Evolutionary conservation across 2,888 invertebrate genomes (phyloP), one percentile per base, ranked within the genome.

Genomic region (Troides helena): DNA sequence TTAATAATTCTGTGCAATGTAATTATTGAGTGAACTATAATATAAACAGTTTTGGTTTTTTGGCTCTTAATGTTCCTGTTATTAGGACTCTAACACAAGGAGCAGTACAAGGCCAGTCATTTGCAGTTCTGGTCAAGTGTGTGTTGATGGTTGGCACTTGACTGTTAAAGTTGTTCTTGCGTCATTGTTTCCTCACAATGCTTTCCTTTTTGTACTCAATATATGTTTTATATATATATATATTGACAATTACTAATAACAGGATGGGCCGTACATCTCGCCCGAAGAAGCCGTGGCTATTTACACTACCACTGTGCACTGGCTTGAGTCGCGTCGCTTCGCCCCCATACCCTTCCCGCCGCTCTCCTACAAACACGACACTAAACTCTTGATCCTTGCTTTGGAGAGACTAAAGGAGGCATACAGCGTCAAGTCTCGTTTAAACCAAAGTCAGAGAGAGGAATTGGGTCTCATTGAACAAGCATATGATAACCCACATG

Each of bases 261-360:
- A 95, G 95, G 99, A 99, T 87, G 99, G 99, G 65, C 99, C 99
- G 0, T 99, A 99, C 92, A 99, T 99, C 80, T 99, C 99, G 1
- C 99, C 99, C 0, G 99, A 99, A 88, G 99, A 99, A 94, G 99
- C 99, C 25, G 99, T 99, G 18, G 99, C 99, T 46, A 99, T 99
- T 83, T 99, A 99, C 88, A 99, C 99, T 0, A 99, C 99, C 1
- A 99, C 99, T 2, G 99, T 99, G 0, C 99, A 99, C 93, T 99
- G 99, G 99, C 93, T 99, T 74, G 99, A 99, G 87, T 99, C 99
- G 0, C 94, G 99, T 62, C 94, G 99, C 75, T 99, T 99, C 92
- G 99, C 99, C 0, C 99, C 99, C 0, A 99, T 99, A 79, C 99
- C 99, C 0, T 99, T 99, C 93, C 99, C 99, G 3, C 99, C 99